Base-by-base conservation (phyloP, 2,888 invertebrate genomes). In the Alsophila aescularia region DNA sequence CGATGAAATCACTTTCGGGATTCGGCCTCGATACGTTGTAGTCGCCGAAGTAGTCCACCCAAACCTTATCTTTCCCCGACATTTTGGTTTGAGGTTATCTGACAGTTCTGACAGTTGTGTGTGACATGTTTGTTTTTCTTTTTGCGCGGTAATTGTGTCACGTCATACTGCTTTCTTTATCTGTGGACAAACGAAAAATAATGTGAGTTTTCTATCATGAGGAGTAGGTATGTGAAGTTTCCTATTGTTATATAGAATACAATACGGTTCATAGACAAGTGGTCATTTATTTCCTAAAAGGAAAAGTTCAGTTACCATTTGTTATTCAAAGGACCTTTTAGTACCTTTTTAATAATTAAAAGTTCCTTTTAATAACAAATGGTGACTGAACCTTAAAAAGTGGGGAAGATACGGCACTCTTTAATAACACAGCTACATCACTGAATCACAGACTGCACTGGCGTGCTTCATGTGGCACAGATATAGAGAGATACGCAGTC, bases 61-160 rank as follows among this genome's bases (percentile, higher is more conserved):
- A 87, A 31, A 85, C 86, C 51, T 75, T 75, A 36, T 85, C 82
- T 41, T 77, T 73, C 7, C 70, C 63, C 58, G 75, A 85, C 90
- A 90, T 90, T 62, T 82, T 86, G 74, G 55, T 55, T 67, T 53
- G 53, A 56, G 62, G 70, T 75, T 80, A 81, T 70, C 76, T 78
- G 56, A 64, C 69, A 58, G 70, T 67, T 67, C 65, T 58, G 78
- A 77, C 77, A 60, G 63, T 73, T 71, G 50, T 45, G 55, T 59
- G 63, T 53, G 59, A 58, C 58, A 64, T 62, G 39, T 57, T 61
- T 58, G 49, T 50, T 51, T 67, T 66, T 59, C 39, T 45, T 29
- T 37, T 40, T 6, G n/a, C 10, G 42, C 18, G 52, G 43, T 40
- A 18, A 35, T 16, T 24, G 32, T 27, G 45, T 51, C 39, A 59